phyloP scores from a whole-genome alignment of 2,888 invertebrate genomes.

The Limulus polyphemus region DNA sequence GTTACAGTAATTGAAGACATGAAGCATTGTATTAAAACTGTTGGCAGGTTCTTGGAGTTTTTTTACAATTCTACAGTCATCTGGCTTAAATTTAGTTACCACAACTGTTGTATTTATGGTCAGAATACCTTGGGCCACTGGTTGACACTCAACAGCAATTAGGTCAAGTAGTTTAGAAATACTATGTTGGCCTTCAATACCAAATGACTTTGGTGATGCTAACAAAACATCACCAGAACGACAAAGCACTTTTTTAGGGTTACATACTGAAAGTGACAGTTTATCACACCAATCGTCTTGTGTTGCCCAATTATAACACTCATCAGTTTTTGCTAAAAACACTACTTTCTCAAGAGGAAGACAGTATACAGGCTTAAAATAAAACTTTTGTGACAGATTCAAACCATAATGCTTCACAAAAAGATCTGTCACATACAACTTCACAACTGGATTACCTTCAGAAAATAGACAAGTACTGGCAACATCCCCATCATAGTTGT shows the following conservation, averaged over 20 bases:
- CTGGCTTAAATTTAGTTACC: neutral
- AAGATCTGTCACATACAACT: constrained; percentile 10
- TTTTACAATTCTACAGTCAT: neutral
- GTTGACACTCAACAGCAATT: constrained; percentile 7
- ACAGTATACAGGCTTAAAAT: constrained; percentile 11
- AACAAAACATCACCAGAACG: constrained; percentile 1
- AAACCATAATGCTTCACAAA: constrained; percentile 12
- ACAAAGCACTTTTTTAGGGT: neutral
- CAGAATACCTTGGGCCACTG: constrained; percentile 10
- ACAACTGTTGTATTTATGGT: constrained; percentile 5
- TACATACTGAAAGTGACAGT: neutral
- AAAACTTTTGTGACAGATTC: constrained; percentile 3
- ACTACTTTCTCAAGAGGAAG: constrained; percentile 10
- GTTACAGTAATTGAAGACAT: too few species aligned
- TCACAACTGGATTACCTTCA: too few species aligned
- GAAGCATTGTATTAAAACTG: too few species aligned
- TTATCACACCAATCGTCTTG: neutral
- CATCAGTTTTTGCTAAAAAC: constrained; percentile 9
- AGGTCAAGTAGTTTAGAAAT: neutral
- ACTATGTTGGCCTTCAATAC: neutral
- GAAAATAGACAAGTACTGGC: too few species aligned
- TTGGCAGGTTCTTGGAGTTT: neutral
- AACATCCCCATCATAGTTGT: too few species aligned
- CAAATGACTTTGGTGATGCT: neutral
- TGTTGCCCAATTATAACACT: neutral